Conservation (phyloP, 2,797 vertebrate species). For the Anisognathus igniventris region DNA sequence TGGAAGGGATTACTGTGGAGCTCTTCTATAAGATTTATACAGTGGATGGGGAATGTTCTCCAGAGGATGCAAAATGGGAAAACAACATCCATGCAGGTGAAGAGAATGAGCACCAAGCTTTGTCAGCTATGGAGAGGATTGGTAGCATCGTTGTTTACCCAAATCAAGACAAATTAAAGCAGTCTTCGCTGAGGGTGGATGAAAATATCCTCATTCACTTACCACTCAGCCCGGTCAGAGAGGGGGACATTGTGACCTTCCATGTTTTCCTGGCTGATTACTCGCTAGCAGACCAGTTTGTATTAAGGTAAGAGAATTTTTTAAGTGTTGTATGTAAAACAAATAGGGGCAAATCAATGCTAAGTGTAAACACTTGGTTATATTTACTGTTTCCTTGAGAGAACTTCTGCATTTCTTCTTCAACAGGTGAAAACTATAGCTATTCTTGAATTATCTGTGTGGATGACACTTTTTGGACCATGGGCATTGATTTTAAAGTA, state of each 20-base stretch:
- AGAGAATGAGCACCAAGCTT: conserved; percentile 58
- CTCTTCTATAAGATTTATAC: conserved; percentile 86
- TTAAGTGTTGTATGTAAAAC: neutral
- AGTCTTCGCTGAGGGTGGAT: conserved; percentile 82
- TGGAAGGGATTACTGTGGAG: conserved; percentile 82
- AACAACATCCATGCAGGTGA: conserved; percentile 72
- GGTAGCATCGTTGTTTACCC: conserved; percentile 83
- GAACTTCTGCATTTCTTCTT: neutral
- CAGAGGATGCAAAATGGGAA: conserved; percentile 79
- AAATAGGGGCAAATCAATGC: neutral
- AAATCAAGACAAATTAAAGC: conserved; percentile 76
- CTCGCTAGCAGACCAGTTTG: conserved; percentile 85
- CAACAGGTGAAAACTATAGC: neutral
- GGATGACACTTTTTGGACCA: neutral
- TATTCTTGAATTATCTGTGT: neutral
- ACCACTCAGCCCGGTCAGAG: conserved; percentile 85
- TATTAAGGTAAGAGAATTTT: conserved; percentile 81
- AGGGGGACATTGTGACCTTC: conserved; percentile 87
- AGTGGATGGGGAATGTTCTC: conserved; percentile 82
- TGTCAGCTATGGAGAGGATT: conserved; percentile 81
- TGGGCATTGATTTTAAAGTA: neutral
- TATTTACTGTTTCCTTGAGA: neutral
- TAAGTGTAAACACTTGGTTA: neutral
- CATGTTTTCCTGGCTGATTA: conserved; percentile 81
- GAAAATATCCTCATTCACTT: conserved; percentile 83